Base-by-base conservation (phyloP, 2,888 invertebrate species). In the Lottia scabra region DNA sequence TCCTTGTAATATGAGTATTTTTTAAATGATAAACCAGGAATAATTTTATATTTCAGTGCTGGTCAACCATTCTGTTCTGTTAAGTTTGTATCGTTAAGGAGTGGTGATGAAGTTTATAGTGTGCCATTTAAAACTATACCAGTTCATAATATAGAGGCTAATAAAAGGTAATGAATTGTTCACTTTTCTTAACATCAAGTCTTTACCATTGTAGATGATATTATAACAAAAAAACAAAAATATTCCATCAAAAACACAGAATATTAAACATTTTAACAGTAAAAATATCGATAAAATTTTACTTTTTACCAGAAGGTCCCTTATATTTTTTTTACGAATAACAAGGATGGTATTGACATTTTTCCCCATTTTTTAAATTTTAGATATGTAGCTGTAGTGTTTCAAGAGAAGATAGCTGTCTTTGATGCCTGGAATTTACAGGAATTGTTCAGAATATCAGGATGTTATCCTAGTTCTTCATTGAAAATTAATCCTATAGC, bases 341-440 rank as follows among this genome's bases (percentile, higher is more conserved):
- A n/a, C n/a, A n/a, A n/a, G n/a, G n/a, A n/a, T n/a, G n/a, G n/a
- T n/a, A n/a, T n/a, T n/a, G 8, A 38, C 10, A 38, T 38, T 1
- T 10, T 38, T 10, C 10, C 38, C 1, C 38, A 8, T 38, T 38
- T 38, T 6, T 38, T 5, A 38, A 38, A 56, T 80, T 85, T 15
- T 79, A 90, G 95, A 74, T 95, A 95, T 13, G 92, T 98, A 65
- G 95, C 95, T 19, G 94, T 96, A 2, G 94, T 96, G 0, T 97
- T 98, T 90, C 92, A 94, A 67, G 97, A 97, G 90, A 93, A 95
- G 75, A 94, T 98, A 80, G 96, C 96, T 0, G 94, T 97, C 15
- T 96, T 97, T 89, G 96, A 97, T 91, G 94, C 96, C 2, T 93
- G 94, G 78, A 95, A 94, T 0, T 92, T 98, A 66, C 96, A 96